Conservation (phyloP, 2,797 vertebrate genomes). For the Sebastes diaconus region DNA sequence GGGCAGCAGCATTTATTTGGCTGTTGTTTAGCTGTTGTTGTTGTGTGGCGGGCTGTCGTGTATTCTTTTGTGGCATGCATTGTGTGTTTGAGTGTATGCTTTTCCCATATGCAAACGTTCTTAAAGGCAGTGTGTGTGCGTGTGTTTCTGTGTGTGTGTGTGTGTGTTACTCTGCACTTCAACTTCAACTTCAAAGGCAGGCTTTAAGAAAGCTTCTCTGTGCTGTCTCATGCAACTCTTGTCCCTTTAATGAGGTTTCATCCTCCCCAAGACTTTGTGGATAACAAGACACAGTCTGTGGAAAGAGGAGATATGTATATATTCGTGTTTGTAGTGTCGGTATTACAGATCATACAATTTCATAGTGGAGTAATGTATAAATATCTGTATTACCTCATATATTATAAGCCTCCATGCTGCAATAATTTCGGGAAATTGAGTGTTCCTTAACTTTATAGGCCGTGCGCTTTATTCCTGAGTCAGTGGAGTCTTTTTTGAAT, state of each 20-base stretch:
- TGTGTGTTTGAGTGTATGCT: slow-evolving; percentile 28
- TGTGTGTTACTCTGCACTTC: slow-evolving; percentile 31
- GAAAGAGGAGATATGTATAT: slow-evolving; percentile 32
- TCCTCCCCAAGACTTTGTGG: slow-evolving; percentile 58
- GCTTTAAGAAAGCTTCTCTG: slow-evolving; percentile 63
- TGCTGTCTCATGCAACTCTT: slow-evolving; percentile 62
- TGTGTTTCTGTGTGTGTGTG: neutral
- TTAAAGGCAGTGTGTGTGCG: neutral
- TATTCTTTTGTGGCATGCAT: slow-evolving; percentile 26
- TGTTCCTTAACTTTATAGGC: neutral
- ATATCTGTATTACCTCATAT: slow-evolving; percentile 18
- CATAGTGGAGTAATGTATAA: slow-evolving; percentile 5
- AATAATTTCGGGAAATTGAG: slow-evolving; percentile 23
- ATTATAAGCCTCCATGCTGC: neutral
- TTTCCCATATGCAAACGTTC: slow-evolving; percentile 49
- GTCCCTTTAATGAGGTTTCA: slow-evolving; percentile 71
- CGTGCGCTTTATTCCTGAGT: slow-evolving; percentile 4
- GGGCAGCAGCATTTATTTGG: slow-evolving; percentile 58
- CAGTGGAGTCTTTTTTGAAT: slow-evolving; percentile 5
- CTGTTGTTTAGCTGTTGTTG: slow-evolving; percentile 53
- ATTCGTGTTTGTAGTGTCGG: slow-evolving; percentile 33
- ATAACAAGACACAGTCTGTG: slow-evolving; percentile 61
- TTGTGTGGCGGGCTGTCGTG: slow-evolving; percentile 34
- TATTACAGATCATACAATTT: slow-evolving; percentile 30
- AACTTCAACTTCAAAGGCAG: slow-evolving; percentile 67